Percentiles rank a stretch among this genome's conserved stretches.
These are phyloP conservation scores for Nysson spinosus DNA, from an alignment of 2,888 invertebrate species.

Conservation along the genomic window DNA sequence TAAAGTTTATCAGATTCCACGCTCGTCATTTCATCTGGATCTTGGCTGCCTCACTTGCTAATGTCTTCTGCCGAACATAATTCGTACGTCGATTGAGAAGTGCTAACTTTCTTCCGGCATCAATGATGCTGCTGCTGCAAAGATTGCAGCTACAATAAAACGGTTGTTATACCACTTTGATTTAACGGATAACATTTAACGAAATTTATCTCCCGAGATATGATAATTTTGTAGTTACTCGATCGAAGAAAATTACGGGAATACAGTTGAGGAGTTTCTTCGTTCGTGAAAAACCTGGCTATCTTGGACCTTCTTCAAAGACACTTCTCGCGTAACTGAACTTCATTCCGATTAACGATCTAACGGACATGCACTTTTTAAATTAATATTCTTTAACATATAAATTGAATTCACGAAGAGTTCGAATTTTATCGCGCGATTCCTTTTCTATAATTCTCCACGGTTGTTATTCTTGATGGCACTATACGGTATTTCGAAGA, in stretches of 20 bases:
- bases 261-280: not conserved
- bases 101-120: slow-evolving; percentile 26
- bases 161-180: not conserved
- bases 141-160: slow-evolving; percentile 1
- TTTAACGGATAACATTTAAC: not conserved
- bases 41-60: slow-evolving; percentile 3
- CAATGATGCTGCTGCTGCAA: not conserved
- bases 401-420: too few species aligned
- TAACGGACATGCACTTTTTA: too few species aligned
- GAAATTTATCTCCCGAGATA: slow-evolving; percentile 4
- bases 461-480: too few species aligned
- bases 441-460: too few species aligned
- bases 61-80: slow-evolving; percentile 17
- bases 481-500: too few species aligned
- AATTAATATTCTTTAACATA: too few species aligned
- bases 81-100: slow-evolving; percentile 20
- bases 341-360: too few species aligned
- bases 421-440: too few species aligned
- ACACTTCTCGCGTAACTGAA: too few species aligned
- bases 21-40: slow-evolving; percentile 38
- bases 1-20: slow-evolving; percentile 52
- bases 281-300: too few species aligned
- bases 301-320: too few species aligned
- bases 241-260: not conserved
- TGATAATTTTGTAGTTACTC: slow-evolving; percentile 3